Evolutionary conservation across 2,113 vertebrate genomes (phyloP).

Genomic region (Synodontis membranacea): DNA sequence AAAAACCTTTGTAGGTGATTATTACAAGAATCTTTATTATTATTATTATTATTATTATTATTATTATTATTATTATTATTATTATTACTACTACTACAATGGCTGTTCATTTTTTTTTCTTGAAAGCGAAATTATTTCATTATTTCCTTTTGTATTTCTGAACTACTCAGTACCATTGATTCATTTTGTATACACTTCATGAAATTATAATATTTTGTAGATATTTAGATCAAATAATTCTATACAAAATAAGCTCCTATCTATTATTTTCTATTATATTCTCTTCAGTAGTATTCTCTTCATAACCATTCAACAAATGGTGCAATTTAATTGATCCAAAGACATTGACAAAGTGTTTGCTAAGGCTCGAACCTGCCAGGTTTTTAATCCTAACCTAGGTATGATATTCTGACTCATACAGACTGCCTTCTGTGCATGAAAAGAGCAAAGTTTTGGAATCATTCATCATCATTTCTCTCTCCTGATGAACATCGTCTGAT

Average conservation of each 20-base stretch:
- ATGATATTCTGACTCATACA: not conserved
- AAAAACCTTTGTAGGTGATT: too few species aligned
- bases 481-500: not conserved
- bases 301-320: not conserved
- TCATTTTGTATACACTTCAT: not conserved
- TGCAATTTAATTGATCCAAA: not conserved
- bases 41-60: too few species aligned
- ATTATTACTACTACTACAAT: too few species aligned
- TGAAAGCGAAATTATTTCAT: too few species aligned
- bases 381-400: not conserved
- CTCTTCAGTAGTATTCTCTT: not conserved
- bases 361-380: not conserved
- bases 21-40: too few species aligned
- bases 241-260: too few species aligned
- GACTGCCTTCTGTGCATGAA: not conserved
- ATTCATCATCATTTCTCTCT: conserved; percentile 9
- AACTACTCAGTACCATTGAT: not conserved
- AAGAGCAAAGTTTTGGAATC: conserved; percentile 10
- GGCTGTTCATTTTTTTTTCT: too few species aligned
- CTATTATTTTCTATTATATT: not conserved
- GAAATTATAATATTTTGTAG: not conserved
- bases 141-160: not conserved
- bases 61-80: too few species aligned
- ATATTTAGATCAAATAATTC: not conserved
- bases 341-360: not conserved